phyloP scores from a whole-genome alignment of 1,140 invertebrate genomes.

The Drosophila ananassae region DNA sequence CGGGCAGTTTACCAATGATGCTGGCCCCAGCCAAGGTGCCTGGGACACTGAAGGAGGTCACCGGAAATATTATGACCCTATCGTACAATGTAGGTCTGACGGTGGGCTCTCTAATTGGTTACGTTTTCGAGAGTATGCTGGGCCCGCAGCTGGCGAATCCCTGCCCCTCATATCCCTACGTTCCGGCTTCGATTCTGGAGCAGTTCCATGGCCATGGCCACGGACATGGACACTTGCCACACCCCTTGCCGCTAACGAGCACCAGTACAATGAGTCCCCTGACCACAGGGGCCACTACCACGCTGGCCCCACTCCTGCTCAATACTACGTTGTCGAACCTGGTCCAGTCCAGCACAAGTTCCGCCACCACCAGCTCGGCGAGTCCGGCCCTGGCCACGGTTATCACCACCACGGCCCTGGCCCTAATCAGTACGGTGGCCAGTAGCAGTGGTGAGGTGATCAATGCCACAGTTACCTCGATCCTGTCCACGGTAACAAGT shows the following conservation, averaged over 20 bases:
- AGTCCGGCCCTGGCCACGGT: constrained; percentile 64
- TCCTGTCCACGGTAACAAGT: constrained; percentile 62
- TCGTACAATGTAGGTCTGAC: constrained; percentile 94
- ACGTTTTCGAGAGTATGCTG: constrained; percentile 90
- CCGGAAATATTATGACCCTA: constrained; percentile 96
- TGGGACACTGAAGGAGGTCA: constrained; percentile 90
- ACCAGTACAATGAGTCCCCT: constrained; percentile 43
- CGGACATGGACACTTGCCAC: constrained; percentile 41
- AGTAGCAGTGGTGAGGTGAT: constrained; percentile 64
- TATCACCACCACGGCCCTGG: constrained; percentile 69
- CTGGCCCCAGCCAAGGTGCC: constrained; percentile 92
- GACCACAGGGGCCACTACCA: constrained; percentile 30
- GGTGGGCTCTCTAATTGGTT: constrained; percentile 92
- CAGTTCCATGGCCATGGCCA: constrained; percentile 46
- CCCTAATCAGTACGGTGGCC: constrained; percentile 63
- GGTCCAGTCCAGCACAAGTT: constrained; percentile 4
- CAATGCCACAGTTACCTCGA: constrained; percentile 64
- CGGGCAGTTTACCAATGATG: constrained; percentile 96
- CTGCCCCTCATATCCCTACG: constrained; percentile 79
- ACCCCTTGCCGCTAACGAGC: constrained; percentile 50
- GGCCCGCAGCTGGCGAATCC: constrained; percentile 86
- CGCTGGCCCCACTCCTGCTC: constrained; percentile 59
- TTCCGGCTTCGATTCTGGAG: constrained; percentile 57
- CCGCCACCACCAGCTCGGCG: constrained; percentile 29
- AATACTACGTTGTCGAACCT: constrained; percentile 59